phyloP scores from a whole-genome alignment of 2,888 invertebrate genomes.

The Caenorhabditis uteleia region DNA sequence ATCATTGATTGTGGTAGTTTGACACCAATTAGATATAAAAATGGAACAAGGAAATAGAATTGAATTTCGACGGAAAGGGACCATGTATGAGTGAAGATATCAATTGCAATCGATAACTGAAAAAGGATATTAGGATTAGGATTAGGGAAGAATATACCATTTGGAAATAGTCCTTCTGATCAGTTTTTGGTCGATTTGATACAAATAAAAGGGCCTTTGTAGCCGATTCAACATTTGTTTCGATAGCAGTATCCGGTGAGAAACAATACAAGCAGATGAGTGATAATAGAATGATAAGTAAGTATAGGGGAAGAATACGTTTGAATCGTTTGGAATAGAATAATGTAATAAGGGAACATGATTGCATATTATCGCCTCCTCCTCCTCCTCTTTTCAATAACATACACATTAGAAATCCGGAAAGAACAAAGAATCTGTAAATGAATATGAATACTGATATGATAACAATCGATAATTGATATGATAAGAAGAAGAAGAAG shows the following conservation, averaged over 20 bases:
- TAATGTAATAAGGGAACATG: conserved; percentile 4
- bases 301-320: conserved; percentile 25
- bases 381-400: conserved; percentile 9
- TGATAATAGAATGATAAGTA: conserved; percentile 9
- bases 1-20: too few species aligned
- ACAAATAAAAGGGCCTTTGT: conserved; percentile 14
- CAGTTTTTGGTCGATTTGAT: conserved; percentile 15
- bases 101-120: conserved; percentile 17
- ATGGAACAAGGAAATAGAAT: conserved; percentile 22
- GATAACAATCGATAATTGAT: too few species aligned
- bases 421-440: conserved; percentile 30
- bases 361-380: background rate
- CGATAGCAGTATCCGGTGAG: conserved; percentile 26
- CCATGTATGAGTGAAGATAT: conserved; percentile 28
- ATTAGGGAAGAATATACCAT: conserved; percentile 8
- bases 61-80: conserved; percentile 29
- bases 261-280: conserved; percentile 11
- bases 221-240: conserved; percentile 18
- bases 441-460: too few species aligned
- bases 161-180: conserved; percentile 16
- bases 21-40: conserved; percentile 9
- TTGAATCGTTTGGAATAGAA: conserved; percentile 27
- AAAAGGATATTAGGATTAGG: background rate
- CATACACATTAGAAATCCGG: conserved; percentile 30
- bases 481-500: too few species aligned